Evolutionary conservation across 2,888 invertebrate species (phyloP), one percentile per base, ranked within the genome.

Genomic region (Drosophila siamana): DNA sequence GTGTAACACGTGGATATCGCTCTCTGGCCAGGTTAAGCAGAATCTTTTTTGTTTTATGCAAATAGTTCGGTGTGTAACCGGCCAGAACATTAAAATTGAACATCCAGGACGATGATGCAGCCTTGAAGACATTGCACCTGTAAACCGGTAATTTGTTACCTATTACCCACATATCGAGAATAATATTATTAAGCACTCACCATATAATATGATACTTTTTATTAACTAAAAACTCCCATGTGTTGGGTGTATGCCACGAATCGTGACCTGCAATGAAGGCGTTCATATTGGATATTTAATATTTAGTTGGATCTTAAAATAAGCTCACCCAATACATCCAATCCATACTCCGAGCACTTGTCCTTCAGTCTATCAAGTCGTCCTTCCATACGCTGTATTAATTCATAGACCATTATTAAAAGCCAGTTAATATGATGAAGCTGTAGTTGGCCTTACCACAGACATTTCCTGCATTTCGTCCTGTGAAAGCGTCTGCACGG

Each of bases 91-190:
- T 97, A 92, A 97, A 97, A 92, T 97, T 97, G 92, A 97, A 97
- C 95, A 97, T 96, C 97, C 97, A 97, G 0, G 97, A 97, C 15
- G 97, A 96, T n/a, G 97, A 97, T 2, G 96, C 96, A 4, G 96
- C 96, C 93, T 96, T 96, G 91, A 96, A 96, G 69, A 96, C 95
- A 89, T 96, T 96, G 91, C 96, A 96, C 95, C 95, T 95, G 90
- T 19, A 69, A 55, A 13, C 19, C 5, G 16, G 28, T 15, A 28
- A 13, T 38, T 3, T 8, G 26, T 15, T 26, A 16, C 0, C 9
- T 6, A 13, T n/a, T n/a, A 3, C n/a, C n/a, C 26, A 36, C 5
- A 24, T 1, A 15, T 9, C 16, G 16, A 6, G 16, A 15, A n/a
- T 33, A 38, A 7, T 2, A 1, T 22, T 28, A 59, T 41, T 2